Base-by-base conservation (phyloP, 2,797 vertebrate genomes). In the Dromococcyx pavoninus region DNA sequence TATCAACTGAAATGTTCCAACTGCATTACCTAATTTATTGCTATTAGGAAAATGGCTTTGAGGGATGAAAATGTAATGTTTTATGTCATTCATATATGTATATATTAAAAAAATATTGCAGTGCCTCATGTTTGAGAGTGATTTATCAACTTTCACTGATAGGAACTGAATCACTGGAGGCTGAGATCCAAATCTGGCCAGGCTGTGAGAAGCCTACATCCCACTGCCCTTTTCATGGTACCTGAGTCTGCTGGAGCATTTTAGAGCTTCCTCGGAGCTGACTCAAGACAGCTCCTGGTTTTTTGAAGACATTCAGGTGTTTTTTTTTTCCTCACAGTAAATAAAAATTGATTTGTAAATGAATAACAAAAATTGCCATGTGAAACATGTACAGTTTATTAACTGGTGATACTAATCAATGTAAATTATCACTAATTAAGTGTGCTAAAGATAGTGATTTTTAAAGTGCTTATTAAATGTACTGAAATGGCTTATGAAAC, bases 41-140 rank as follows among this genome's bases (percentile, higher is more conserved):
- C 48, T 46, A 75, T 88, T 91, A 89, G 66, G 58, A 81, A 80
- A 94, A 83, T 90, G 30, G 61, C 37, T 92, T 84, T 88, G 67
- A 84, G 48, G 50, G 51, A n/a, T 57, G 71, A 82, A 87, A 84
- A 64, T 41, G 10, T 79, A 0, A 25, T 75, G 16, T 4, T 65
- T 88, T 65, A 30, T 22, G 14, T 10, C 39, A 41, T 44, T 44
- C 19, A 44, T 18, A 13, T 14, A 44, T 17, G 1, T 18, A 1
- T 39, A 6, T 60, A 17, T 69, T n/a, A n/a, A n/a, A n/a, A 56
- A n/a, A n/a, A n/a, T n/a, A n/a, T n/a, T n/a, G 57, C 4, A 19
- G 6, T 43, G 23, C 7, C 2, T 84, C 24, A 33, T 19, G 9
- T 77, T 77, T 77, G 27, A 62, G 43, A 70, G 43, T 9, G 33